phyloP scores from a whole-genome alignment of 2,888 invertebrate species.

The Drosophila trichaetosa region DNA sequence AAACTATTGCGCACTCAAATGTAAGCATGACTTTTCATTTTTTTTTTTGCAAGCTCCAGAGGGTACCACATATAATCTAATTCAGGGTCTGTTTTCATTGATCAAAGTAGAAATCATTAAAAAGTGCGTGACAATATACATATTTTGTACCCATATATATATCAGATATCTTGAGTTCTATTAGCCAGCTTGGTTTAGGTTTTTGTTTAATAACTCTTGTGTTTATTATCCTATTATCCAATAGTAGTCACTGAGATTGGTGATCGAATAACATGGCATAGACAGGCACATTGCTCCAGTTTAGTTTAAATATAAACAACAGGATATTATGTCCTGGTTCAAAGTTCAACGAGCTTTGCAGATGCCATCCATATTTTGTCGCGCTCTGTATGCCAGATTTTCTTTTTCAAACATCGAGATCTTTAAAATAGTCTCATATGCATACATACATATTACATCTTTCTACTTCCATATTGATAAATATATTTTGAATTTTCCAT shows the following conservation, averaged over 20 bases:
- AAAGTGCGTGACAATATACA: too few species aligned
- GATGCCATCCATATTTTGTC: not conserved
- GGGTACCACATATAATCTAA: not conserved
- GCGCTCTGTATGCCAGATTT: not conserved
- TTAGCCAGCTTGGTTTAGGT: not conserved
- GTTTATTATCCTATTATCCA: not conserved
- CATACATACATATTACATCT: not conserved
- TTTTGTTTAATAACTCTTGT: not conserved
- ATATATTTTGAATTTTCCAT: constrained; percentile 1
- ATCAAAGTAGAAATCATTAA: too few species aligned
- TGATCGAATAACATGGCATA: not conserved
- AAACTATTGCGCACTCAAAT: too few species aligned
- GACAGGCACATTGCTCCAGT: not conserved
- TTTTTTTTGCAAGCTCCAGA: too few species aligned
- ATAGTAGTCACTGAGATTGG: not conserved
- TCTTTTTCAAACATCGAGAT: not conserved
- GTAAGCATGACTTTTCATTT: too few species aligned
- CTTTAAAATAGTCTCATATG: not conserved
- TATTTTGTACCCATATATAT: not conserved
- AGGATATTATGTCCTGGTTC: too few species aligned
- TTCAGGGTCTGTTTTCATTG: too few species aligned
- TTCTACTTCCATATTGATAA: not conserved
- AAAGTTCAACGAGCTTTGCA: not conserved
- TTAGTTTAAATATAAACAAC: not conserved
- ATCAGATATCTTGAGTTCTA: not conserved